Percentiles rank a stretch among this genome's conserved stretches.
Evolutionary conservation across 1,140 invertebrate species (phyloP).

Genomic region (Sinella curviseta): DNA sequence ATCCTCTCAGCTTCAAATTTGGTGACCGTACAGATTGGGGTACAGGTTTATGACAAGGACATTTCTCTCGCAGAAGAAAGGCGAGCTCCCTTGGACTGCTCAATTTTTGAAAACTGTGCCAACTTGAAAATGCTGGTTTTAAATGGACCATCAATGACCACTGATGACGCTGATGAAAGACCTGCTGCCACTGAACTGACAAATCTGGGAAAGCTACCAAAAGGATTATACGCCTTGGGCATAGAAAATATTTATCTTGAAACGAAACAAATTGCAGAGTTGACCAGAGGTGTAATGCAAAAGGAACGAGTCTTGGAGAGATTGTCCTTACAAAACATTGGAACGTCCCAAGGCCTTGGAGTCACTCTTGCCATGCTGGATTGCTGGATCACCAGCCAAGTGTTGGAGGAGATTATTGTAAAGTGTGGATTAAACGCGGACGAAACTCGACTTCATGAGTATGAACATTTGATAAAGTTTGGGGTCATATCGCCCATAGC

Average conservation of each 20-base stretch:
- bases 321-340: neutral
- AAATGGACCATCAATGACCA: neutral
- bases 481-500: neutral
- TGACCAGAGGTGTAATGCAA: neutral
- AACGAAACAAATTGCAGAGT: neutral
- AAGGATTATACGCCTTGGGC: neutral
- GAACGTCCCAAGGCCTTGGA: neutral
- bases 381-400: neutral
- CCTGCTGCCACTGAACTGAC: neutral
- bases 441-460: neutral
- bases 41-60: neutral
- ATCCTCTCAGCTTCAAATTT: neutral
- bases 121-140: neutral
- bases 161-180: neutral
- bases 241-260: neutral
- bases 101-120: neutral
- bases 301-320: neutral
- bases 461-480: neutral
- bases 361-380: neutral
- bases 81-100: neutral
- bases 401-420: neutral
- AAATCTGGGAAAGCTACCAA: constrained; percentile 3
- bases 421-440: neutral
- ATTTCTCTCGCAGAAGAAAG: too few relatives aligned
- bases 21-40: neutral